Base-by-base conservation (phyloP, 2,797 vertebrate genomes). In the Fistularia commersonii region DNA sequence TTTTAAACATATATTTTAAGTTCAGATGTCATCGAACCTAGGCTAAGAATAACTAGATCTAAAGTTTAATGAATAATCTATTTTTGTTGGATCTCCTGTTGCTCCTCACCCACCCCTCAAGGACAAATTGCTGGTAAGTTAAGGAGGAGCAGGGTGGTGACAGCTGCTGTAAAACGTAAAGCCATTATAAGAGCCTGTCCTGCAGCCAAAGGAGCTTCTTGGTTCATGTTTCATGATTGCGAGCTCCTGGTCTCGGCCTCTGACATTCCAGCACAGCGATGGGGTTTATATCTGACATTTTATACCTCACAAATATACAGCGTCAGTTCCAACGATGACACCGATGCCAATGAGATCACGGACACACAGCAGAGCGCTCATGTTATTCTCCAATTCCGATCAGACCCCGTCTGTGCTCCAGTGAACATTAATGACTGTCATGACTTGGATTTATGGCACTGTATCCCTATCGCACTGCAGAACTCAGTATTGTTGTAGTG, bases 141-240 rank as follows among this genome's bases (percentile, higher is more conserved):
- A 54, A 40, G 23, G 23, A 23, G 23, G 23, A 23, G 23, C 23
- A 23, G 23, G 8, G 31, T 11, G 41, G 36, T 47, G 56, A 55
- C 8, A 12, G 45, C 64, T 58, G 51, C 57, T 67, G 68, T 49
- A 55, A 54, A 45, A 49, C 72, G 48, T 56, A 65, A 64, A 69
- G 47, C 62, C 51, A 41, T 74, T 45, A 51, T 2, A 36, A 50
- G 41, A 64, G 55, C 51, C 36, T 61, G 54, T 56, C 61, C 48
- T 47, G 66, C 71, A 70, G 56, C 59, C 41, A 53, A 50, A 15
- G 42, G 59, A 46, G 50, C 54, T 53, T 47, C 40, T 39, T 33
- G 38, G 32, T 59, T 6, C 15, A 52, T 46, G 57, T 54, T 61
- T 58, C 47, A 31, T 36, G 63, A 60, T 46, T 7, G 1, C 2